phyloP scores from a whole-genome alignment of 2,888 invertebrate species.

The Noctua janthina region DNA sequence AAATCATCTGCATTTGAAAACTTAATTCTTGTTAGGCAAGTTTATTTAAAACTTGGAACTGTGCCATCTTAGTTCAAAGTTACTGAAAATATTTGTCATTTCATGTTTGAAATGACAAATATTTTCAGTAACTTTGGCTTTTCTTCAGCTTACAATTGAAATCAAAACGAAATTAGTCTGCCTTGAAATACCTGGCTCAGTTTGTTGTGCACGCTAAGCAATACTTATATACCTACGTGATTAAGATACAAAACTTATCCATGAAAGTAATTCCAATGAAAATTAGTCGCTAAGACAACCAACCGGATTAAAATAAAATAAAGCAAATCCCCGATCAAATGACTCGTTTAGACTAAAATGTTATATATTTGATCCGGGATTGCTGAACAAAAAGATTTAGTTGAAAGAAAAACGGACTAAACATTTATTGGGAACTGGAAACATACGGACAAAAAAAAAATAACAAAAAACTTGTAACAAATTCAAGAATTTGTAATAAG shows the following conservation, averaged over 20 bases:
- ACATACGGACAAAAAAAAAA: not conserved
- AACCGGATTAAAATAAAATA: not conserved
- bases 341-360: not conserved
- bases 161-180: constrained; percentile 3
- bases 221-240: no score
- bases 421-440: not conserved
- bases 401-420: not conserved
- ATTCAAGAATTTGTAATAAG: not conserved
- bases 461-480: not conserved
- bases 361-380: not conserved
- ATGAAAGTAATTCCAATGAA: no score
- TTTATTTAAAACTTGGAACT: constrained; percentile 10
- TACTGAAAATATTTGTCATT: no score
- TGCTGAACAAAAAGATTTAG: not conserved
- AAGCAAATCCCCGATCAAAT: not conserved
- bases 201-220: constrained; percentile 5
- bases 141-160: not conserved
- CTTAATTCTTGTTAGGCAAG: not conserved
- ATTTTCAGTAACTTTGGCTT: not conserved
- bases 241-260: not conserved
- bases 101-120: not conserved
- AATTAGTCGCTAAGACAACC: no score
- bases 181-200: not conserved
- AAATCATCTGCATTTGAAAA: not conserved
- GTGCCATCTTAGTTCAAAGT: not conserved